These are phyloP conservation scores for Choloepus didactylus DNA, from an alignment of 2,797 vertebrate genomes.

Conservation along the genomic window DNA sequence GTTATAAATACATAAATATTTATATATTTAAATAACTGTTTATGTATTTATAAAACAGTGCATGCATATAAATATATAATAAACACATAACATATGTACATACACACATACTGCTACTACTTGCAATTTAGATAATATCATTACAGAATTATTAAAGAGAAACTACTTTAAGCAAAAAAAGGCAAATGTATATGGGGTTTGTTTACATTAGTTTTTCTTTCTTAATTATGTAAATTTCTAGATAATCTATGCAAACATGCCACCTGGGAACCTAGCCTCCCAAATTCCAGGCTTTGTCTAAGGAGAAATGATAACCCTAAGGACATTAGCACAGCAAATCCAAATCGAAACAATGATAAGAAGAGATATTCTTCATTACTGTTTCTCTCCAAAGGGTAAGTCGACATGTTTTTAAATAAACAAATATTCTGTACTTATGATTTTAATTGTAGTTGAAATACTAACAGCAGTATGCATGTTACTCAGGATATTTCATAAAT, in stretches of 20 bases:
- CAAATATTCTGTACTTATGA: not conserved
- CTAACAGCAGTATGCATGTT: not conserved
- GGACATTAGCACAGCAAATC: not conserved
- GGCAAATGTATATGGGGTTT: not conserved
- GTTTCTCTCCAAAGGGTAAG: not conserved
- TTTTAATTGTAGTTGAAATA: too few species aligned
- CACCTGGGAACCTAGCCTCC: not conserved
- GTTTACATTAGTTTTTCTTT: not conserved
- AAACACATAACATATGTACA: not conserved
- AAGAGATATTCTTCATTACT: not conserved
- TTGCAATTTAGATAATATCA: not conserved
- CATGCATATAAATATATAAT: not conserved
- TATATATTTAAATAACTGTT: too few species aligned
- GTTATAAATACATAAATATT: too few species aligned
- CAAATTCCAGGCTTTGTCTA: not conserved
- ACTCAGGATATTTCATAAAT: constrained; percentile 29
- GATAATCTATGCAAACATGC: not conserved
- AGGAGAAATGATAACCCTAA: not conserved
- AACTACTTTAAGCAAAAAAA: not conserved
- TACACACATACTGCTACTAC: too few species aligned
- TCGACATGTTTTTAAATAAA: not conserved
- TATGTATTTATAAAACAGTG: not conserved
- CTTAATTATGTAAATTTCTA: not conserved
- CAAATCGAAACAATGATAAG: not conserved
- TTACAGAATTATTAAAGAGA: not conserved